Evolutionary conservation across 2,888 invertebrate species (phyloP).

Genomic region (Mamestra brassicae): DNA sequence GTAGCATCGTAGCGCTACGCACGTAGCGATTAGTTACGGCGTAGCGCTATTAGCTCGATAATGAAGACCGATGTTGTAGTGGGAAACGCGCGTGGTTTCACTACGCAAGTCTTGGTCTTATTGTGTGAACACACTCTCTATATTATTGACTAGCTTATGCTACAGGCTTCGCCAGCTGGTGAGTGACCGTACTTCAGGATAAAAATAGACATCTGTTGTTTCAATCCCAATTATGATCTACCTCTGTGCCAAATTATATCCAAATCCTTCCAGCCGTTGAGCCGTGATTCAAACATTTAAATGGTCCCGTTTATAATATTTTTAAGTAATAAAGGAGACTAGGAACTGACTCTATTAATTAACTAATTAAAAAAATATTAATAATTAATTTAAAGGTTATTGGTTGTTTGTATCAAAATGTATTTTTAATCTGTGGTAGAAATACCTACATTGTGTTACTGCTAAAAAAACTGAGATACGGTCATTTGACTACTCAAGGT

Average conservation of each 20-base stretch:
- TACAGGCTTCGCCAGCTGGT: not conserved
- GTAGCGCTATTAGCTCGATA: slow-evolving; percentile 42
- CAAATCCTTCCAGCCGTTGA: not conserved
- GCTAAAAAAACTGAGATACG: too few species aligned
- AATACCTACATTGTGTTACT: too few species aligned
- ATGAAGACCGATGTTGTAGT: slow-evolving; percentile 44
- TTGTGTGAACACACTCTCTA: not conserved
- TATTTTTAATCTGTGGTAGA: too few species aligned
- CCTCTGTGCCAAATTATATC: not conserved
- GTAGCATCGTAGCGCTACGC: slow-evolving; percentile 35
- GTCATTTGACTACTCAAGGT: not conserved
- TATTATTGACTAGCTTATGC: not conserved
- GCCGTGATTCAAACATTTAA: not conserved
- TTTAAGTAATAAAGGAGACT: too few species aligned
- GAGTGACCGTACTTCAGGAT: not conserved
- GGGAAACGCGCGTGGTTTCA: not conserved
- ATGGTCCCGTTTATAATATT: too few species aligned
- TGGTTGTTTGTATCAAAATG: too few species aligned
- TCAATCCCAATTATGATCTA: not conserved
- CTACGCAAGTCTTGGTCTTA: not conserved
- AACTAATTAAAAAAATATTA: too few species aligned
- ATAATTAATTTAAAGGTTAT: too few species aligned
- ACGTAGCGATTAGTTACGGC: slow-evolving; percentile 43
- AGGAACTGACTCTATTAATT: too few species aligned
- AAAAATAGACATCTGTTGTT: not conserved